Conservation (phyloP, 1,140 invertebrate genomes). For the Triops longicaudatus region DNA sequence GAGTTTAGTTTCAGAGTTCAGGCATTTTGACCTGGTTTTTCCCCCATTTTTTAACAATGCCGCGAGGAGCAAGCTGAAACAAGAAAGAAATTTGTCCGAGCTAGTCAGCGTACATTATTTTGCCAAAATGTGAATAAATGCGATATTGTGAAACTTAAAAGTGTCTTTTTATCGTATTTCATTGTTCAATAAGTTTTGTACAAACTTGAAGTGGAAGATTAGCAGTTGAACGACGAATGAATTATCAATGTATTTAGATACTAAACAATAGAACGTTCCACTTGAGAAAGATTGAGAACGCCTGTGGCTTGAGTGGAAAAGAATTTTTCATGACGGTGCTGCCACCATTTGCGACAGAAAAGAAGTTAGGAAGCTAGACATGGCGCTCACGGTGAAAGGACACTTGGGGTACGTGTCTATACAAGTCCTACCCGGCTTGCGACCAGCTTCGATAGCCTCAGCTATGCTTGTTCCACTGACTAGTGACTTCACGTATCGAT, state of each 20-base stretch:
- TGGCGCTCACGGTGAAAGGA: conserved; percentile 43
- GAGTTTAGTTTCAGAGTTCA: neutral
- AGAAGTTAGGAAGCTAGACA: neutral
- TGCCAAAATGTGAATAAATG: conserved; percentile 13
- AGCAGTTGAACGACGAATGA: no score
- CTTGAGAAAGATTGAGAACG: no score
- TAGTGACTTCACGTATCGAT: conserved; percentile 49
- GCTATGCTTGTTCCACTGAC: conserved; percentile 65
- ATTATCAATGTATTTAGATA: no score
- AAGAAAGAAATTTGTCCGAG: neutral
- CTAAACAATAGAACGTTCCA: no score
- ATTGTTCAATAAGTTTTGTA: no score
- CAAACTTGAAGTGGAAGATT: no score
- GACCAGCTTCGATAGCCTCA: conserved; percentile 60
- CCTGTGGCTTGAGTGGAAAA: no score
- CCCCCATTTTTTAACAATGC: neutral
- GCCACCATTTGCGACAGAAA: neutral
- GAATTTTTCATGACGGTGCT: neutral
- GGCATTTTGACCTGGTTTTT: neutral
- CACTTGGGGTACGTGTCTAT: conserved; percentile 51
- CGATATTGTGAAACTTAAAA: neutral
- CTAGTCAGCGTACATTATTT: conserved; percentile 15
- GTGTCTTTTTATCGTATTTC: no score
- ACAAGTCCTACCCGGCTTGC: conserved; percentile 47
- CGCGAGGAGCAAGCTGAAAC: neutral